phyloP scores from a whole-genome alignment of 2,797 vertebrate species.

The Sebastes steindachneri region DNA sequence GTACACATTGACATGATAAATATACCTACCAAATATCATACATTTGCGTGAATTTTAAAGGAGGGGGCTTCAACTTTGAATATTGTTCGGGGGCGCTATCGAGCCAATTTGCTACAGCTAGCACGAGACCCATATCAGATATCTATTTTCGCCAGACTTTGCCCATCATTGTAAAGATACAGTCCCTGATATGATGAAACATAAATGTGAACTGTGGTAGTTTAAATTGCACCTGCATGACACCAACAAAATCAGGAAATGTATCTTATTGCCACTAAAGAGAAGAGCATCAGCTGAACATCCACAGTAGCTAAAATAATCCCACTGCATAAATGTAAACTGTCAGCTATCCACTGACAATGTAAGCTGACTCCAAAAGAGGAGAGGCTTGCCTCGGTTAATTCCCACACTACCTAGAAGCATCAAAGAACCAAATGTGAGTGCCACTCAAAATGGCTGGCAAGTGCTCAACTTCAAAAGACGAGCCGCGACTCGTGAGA shows the following conservation, averaged over 20 bases:
- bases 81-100: too few species aligned
- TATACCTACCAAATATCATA: too few species aligned
- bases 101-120: too few species aligned
- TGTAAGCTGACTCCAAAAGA: slow-evolving; percentile 45
- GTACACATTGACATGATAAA: too few species aligned
- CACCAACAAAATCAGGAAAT: background rate
- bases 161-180: too few species aligned
- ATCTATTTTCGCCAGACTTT: too few species aligned
- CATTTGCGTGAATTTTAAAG: too few species aligned
- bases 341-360: slow-evolving; percentile 34
- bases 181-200: background rate
- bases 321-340: background rate
- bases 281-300: background rate
- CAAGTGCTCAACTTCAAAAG: slow-evolving; percentile 50
- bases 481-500: background rate
- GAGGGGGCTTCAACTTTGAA: too few species aligned
- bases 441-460: slow-evolving; percentile 26
- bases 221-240: background rate
- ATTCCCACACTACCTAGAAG: slow-evolving; percentile 37
- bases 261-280: background rate
- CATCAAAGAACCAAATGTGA: slow-evolving; percentile 55
- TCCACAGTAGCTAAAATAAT: background rate
- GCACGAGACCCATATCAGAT: too few species aligned
- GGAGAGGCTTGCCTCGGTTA: slow-evolving; percentile 33
- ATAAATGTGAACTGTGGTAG: background rate